Evolutionary conservation across 2,888 invertebrate genomes (phyloP), one percentile per base, ranked within the genome.

Genomic region (Cephus pygmeus): DNA sequence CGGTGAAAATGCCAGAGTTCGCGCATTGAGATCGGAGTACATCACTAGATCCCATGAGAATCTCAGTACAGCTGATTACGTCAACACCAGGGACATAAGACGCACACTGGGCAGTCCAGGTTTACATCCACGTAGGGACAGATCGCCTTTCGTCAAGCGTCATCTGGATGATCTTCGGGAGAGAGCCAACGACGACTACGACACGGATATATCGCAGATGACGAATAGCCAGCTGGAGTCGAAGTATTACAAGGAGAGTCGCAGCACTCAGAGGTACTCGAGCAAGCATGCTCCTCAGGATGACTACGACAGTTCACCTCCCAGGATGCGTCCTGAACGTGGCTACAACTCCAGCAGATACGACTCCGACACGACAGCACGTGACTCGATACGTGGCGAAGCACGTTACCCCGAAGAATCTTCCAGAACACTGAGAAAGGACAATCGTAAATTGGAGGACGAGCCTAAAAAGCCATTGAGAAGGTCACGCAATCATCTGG

Each of bases 181-280:
- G 68, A 87, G 88, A 4, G 88, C 89, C 0, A 88, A 88, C 78
- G 90, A 91, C 81, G 91, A 91, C 34, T 91, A 91, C 81, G 90
- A 91, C 78, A 91, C 91, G n/a, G 91, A 91, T 69, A 90, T 91
- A 73, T 91, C 90, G 3, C 91, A 91, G 76, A 81, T 90, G 79
- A 90, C 90, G 3, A 91, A 87, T 82, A 91, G 90, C 69, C 90
- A 90, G 69, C 77, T 90, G 4, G 91, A 90, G 34, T 89, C 89
- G 2, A 83, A 82, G 34, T 89, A 89, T 79, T 89, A 89, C 73
- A 88, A 87, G 82, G 69, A 73, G 23, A 87, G 87, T 35, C 85
- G 88, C 68, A 90, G 85, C 31, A 90, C 87, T 9, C 88, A 89
- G 77, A 87, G 87, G 77, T 89, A 90, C 78, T 81, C 87, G 34